These are phyloP conservation scores for Leptopterna dolabrata DNA, from an alignment of 2,888 invertebrate species.

Conservation along the genomic window DNA sequence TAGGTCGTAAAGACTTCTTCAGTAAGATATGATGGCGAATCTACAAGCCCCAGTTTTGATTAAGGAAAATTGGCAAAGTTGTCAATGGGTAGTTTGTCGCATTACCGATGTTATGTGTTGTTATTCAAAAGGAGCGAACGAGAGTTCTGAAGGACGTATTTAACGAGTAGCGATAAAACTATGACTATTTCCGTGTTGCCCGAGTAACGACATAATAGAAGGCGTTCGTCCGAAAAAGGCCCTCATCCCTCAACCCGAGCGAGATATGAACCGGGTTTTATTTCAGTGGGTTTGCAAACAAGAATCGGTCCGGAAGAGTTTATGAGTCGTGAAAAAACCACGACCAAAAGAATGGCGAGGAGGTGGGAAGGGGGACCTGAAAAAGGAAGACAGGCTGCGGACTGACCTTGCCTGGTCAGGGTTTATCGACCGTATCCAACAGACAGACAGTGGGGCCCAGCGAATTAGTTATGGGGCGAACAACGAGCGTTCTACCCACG, in stretches of 20 bases:
- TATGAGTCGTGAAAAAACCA: constrained; percentile 41
- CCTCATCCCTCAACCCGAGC: not conserved
- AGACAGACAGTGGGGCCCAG: not conserved
- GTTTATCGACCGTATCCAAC: constrained; percentile 46
- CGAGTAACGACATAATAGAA: not conserved
- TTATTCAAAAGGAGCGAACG: no score
- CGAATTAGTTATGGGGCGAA: constrained; percentile 1
- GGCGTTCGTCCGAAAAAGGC: not conserved
- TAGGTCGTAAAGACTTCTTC: no score
- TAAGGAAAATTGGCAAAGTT: no score
- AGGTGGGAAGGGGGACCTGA: not conserved
- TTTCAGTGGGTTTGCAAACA: not conserved
- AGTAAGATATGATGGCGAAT: no score
- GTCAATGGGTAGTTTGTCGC: no score
- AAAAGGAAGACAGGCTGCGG: not conserved
- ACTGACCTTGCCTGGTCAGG: constrained; percentile 47
- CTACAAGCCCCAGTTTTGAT: no score
- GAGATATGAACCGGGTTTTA: not conserved
- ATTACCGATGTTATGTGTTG: no score
- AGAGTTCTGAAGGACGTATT: no score
- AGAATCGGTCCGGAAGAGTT: constrained; percentile 39
- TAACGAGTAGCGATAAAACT: not conserved
- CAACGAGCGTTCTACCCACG: not conserved
- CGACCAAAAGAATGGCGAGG: not conserved
- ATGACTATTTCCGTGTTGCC: not conserved